These are phyloP conservation scores for Onychomys arenicola DNA, from an alignment of 2,797 vertebrate species.

Conservation along the genomic window DNA sequence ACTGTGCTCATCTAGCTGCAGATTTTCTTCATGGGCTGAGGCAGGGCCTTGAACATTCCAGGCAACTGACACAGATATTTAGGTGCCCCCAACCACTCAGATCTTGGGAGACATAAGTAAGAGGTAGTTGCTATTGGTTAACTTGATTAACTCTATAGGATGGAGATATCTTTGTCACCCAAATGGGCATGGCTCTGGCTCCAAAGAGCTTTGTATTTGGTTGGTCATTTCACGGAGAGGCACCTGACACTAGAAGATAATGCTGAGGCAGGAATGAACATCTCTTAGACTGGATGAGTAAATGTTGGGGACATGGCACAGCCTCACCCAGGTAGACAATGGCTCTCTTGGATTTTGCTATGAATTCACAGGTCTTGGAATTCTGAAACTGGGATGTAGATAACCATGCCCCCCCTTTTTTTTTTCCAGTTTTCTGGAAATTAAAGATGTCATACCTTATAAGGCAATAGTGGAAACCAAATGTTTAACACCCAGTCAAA, in stretches of 20 bases:
- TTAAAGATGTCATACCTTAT: neutral
- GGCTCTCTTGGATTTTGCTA: neutral
- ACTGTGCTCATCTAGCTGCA: too few species aligned
- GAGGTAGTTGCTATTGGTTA: neutral
- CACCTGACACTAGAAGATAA: neutral
- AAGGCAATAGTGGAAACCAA: neutral
- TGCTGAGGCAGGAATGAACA: neutral
- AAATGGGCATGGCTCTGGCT: neutral
- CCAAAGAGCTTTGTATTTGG: neutral
- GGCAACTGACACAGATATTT: too few species aligned
- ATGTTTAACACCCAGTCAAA: neutral
- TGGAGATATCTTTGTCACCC: neutral
- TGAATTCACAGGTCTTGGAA: neutral
- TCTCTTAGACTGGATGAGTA: neutral
- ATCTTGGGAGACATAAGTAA: neutral
- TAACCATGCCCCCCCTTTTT: neutral
- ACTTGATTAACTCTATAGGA: neutral
- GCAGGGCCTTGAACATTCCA: too few species aligned
- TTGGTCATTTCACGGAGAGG: neutral
- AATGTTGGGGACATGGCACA: neutral
- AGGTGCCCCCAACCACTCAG: too few species aligned
- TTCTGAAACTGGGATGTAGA: neutral
- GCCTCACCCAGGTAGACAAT: neutral
- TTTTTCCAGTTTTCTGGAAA: neutral
- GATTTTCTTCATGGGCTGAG: too few species aligned